Percentiles rank a stretch among this genome's conserved stretches.
These are phyloP conservation scores for Hycleus cichorii DNA, from an alignment of 1,140 invertebrate genomes.

Conservation along the genomic window DNA sequence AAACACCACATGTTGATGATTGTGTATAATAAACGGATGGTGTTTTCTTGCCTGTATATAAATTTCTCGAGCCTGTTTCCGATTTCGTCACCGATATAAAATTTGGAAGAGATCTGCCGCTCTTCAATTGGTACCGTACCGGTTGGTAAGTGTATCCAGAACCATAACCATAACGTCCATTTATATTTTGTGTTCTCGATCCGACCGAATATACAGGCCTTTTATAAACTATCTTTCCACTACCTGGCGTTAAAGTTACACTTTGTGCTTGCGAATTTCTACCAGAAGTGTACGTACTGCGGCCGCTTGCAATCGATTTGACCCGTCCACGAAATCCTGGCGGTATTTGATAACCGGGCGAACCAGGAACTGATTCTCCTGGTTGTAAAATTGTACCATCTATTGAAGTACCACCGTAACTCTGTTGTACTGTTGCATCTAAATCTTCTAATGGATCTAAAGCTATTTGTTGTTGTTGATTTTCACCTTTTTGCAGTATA, in stretches of 20 bases:
- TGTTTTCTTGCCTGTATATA: constrained; percentile 51
- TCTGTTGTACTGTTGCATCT: constrained; percentile 47
- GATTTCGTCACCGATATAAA: constrained; percentile 71
- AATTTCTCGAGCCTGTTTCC: constrained; percentile 57
- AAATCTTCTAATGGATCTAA: constrained; percentile 46
- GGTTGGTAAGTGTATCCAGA: constrained; percentile 31
- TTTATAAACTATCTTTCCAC: constrained; percentile 45
- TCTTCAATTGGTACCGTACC: constrained; percentile 29
- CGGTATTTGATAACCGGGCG: constrained; percentile 57
- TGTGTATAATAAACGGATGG: constrained; percentile 76
- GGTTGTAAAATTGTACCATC: constrained; percentile 52
- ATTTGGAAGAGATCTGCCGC: constrained; percentile 41
- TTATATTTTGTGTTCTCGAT: constrained; percentile 34
- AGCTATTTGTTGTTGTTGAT: constrained; percentile 47
- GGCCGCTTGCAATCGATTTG: constrained; percentile 50
- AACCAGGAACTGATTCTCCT: constrained; percentile 53
- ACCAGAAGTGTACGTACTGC: constrained; percentile 49
- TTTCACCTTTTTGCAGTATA: constrained; percentile 17
- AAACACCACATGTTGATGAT: constrained; percentile 76
- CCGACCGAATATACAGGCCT: constrained; percentile 39
- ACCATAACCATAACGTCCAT: constrained; percentile 29
- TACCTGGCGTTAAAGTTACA: constrained; percentile 50
- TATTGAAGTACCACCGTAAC: constrained; percentile 36
- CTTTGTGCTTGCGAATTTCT: constrained; percentile 58
- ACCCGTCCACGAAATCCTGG: constrained; percentile 59